Base-by-base conservation (phyloP, 2,888 invertebrate genomes). In the Conchocele bisecta region DNA sequence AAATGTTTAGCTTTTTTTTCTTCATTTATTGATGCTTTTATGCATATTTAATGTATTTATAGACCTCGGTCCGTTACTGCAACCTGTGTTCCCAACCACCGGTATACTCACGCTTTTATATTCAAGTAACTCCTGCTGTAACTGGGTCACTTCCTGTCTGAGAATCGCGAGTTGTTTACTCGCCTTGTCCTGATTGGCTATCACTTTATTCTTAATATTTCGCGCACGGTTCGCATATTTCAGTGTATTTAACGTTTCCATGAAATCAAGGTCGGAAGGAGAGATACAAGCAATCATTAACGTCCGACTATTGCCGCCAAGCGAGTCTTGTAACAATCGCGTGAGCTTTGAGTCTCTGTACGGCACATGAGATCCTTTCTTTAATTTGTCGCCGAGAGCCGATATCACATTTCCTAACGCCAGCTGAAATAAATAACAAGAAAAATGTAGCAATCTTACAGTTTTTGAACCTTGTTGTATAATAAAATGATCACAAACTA, bases 231-330 rank as follows among this genome's bases (percentile, higher is more conserved):
- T 98, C 39, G 99, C 99, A 92, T 99, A 99, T 90, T 98, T 98
- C 60, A 99, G 92, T 0, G 99, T 98, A 92, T 98, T 99, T 48
- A 99, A 92, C 0, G 99, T 99, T 92, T 99, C 99, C 96, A 98
- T 98, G 91, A 99, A 99, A 92, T 99, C 99, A 56, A 97, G 94
- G 92, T 99, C 99, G 89, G 97, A 97, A 0, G 99, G 99, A 24
- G 98, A 98, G 28, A 99, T 95, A 92, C 99, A 99, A 7, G 99
- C 99, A 86, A 99, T 98, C 99, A 99, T 99, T 72, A 98, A 94
- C 4, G 99, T 99, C 88, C 97, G 96, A 91, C 98, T 98, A 83
- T 93, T 93, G 92, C 98, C 99, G 83, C 99, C 99, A 15, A 99
- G 92, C 0, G 98, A 99, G 90, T 99, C 99, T 91, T 99, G 99